Evolutionary conservation across 1,140 invertebrate species (phyloP).

Genomic region (Chionoecetes opilio): DNA sequence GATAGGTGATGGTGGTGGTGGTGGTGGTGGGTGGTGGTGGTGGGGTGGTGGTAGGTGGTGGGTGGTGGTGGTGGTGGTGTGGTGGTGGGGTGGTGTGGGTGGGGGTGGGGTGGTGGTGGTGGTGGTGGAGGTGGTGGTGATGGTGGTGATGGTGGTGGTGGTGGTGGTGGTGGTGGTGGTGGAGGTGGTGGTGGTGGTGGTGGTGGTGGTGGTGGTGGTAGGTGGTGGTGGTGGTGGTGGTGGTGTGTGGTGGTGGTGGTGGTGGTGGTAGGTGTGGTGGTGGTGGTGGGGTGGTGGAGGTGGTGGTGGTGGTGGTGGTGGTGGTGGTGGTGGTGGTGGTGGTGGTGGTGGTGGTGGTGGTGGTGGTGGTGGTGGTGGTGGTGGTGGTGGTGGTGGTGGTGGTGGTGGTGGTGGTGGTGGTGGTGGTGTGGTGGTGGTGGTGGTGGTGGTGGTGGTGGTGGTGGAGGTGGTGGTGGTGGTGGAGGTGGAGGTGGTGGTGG

Average conservation of each 20-base stretch:
- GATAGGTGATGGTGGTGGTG: too few species aligned
- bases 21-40: not conserved
- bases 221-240: not conserved
- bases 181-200: not conserved
- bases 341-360: not conserved
- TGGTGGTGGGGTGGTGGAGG: not conserved
- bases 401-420: not conserved
- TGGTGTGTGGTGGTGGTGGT: not conserved
- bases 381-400: not conserved
- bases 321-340: not conserved
- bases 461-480: not conserved
- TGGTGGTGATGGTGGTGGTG: not conserved
- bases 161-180: conserved; percentile 12
- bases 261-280: not conserved
- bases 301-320: not conserved
- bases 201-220: not conserved
- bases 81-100: not conserved
- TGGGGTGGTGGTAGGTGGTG: not conserved
- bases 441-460: not conserved
- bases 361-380: not conserved
- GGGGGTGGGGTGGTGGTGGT: too few species aligned
- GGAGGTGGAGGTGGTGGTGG: conserved; percentile 10
- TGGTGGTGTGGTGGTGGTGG: not conserved
- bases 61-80: not conserved
- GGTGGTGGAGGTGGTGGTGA: not conserved